Evolutionary conservation across 2,888 invertebrate genomes (phyloP).

Genomic region (Pterobdella sp.): DNA sequence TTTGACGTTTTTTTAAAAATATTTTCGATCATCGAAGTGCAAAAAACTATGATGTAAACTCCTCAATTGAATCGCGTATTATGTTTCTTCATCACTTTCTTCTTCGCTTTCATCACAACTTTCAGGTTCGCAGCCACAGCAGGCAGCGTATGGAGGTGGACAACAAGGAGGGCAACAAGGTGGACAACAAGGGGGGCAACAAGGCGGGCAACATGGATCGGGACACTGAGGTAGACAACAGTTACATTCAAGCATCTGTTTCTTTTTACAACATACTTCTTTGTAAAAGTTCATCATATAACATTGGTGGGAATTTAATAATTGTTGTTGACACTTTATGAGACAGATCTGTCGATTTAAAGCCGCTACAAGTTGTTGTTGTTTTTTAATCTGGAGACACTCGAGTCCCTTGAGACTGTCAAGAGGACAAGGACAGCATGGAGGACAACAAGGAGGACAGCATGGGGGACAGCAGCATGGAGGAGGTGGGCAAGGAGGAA

Average conservation of each 20-base stretch:
- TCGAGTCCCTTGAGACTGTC: constrained; percentile 4
- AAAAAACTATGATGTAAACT: too few species aligned
- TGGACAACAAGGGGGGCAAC: neutral
- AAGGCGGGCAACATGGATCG: neutral
- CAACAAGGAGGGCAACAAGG: neutral
- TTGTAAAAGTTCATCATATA: constrained; percentile 10
- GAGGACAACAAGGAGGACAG: neutral
- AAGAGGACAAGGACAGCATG: neutral
- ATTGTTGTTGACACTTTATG: neutral
- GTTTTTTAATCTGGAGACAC: constrained; percentile 6
- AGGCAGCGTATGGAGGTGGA: too few species aligned
- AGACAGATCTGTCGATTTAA: neutral
- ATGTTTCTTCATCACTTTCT: neutral
- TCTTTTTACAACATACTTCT: neutral
- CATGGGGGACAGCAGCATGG: neutral
- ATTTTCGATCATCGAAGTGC: too few species aligned
- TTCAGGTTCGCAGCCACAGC: neutral
- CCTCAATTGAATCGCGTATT: too few species aligned
- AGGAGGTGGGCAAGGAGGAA: neutral
- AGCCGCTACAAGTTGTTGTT: neutral
- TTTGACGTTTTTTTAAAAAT: too few species aligned
- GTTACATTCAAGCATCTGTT: constrained; percentile 4
- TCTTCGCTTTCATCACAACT: neutral
- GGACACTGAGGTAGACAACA: neutral
- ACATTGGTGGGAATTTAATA: neutral